Conservation (phyloP, 2,888 invertebrate species). For the Pterobdella sp. region DNA sequence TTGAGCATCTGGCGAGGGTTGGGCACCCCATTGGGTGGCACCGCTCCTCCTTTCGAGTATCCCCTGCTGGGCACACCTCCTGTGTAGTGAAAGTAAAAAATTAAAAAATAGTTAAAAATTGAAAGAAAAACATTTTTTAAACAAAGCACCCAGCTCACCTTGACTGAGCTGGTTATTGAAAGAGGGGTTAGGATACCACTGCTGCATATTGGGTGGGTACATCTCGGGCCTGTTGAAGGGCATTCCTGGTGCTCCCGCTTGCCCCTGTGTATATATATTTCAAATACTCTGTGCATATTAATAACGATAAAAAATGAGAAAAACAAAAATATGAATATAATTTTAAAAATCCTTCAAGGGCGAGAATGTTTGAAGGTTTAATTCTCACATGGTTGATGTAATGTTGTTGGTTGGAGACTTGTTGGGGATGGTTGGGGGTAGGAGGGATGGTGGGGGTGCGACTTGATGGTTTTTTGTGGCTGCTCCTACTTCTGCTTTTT, state of each 20-base stretch:
- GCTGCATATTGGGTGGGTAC: conserved; percentile 17
- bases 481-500: conserved; percentile 18
- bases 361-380: too few relatives aligned
- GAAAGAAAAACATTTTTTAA: neutral
- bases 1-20: conserved; percentile 28
- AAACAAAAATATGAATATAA: too few relatives aligned
- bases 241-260: neutral
- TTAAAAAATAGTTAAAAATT: neutral
- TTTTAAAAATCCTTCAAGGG: too few relatives aligned
- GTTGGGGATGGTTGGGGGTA: neutral
- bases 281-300: too few relatives aligned
- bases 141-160: neutral
- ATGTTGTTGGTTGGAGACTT: neutral
- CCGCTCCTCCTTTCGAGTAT: neutral
- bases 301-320: neutral
- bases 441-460: conserved; percentile 12
- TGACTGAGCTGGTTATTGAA: conserved; percentile 12
- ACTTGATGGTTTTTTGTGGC: conserved; percentile 20
- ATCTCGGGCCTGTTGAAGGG: conserved; percentile 26
- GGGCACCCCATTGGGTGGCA: neutral
- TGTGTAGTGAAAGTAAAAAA: neutral
- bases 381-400: conserved; percentile 8
- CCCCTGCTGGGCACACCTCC: conserved; percentile 1
- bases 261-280: conserved; percentile 1
- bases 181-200: conserved; percentile 23